Evolutionary conservation across 2,113 vertebrate genomes (phyloP), one percentile per base, ranked within the genome.

Genomic region (Mobula birostris): DNA sequence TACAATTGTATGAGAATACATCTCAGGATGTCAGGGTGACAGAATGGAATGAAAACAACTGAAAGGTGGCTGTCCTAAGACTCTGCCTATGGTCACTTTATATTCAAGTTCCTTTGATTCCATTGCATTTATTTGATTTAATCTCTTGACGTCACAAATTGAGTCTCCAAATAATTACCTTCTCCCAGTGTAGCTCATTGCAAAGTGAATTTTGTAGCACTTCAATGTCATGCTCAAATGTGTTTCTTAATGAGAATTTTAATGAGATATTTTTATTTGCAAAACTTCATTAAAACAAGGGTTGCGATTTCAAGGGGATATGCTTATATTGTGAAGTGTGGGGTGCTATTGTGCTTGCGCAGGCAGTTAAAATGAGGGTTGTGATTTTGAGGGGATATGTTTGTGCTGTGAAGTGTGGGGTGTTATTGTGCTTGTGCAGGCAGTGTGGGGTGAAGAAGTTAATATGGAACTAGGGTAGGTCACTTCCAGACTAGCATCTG

Each of bases 171-270:
- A 6, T 90, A 90, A 90, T 90, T 66, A 61, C 29, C 85, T 90
- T 90, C 85, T 68, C 63, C 58, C 40, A 15, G 61, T 14, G n/a
- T 66, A 66, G 85, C 85, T 90, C 61, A 90, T 66, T 66, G 61
- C 61, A 90, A 90, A 90, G 66, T 90, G 85, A 90, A 61, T 66
- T 36, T 90, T 90, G 85, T 66, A n/a, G 21, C 61, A 90, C 15
- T 90, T 90, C 66, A 90, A 90, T 90, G 61, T 90, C 85, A 90
- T 17, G 85, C 85, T 24, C 58, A 90, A 90, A 90, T 90, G 85
- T n/a, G 29, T 61, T n/a, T 90, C 66, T 90, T 90, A 90, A 90
- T 90, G 85, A 90, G 85, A 68, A 90, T 90, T 90, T 90, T 90
- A 90, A 90, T 90, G 85, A 90, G 85, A 66, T 32, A 66, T 90